Evolutionary conservation across 1,140 invertebrate genomes (phyloP).

Genomic region (Paracyclopina nana): DNA sequence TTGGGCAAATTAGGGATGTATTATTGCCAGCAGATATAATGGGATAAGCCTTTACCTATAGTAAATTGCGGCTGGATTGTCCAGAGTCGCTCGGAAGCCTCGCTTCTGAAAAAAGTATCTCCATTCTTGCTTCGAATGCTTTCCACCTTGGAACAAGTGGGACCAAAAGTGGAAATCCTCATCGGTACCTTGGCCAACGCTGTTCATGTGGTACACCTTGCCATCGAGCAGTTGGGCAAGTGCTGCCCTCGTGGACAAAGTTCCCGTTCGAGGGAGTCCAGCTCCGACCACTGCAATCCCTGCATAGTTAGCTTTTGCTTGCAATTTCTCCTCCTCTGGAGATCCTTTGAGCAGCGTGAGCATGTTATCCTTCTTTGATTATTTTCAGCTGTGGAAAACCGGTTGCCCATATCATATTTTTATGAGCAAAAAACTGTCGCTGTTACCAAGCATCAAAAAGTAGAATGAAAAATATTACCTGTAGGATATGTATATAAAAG

Average conservation of each 20-base stretch:
- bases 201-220: not conserved
- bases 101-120: not conserved
- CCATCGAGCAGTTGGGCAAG: not conserved
- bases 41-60: too few relatives aligned
- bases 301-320: constrained; percentile 1
- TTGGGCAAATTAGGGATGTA: too few relatives aligned
- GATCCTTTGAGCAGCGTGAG: too few relatives aligned
- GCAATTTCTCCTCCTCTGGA: too few relatives aligned
- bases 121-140: not conserved
- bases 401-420: too few relatives aligned
- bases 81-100: not conserved
- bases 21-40: too few relatives aligned
- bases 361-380: too few relatives aligned
- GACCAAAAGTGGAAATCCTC: not conserved
- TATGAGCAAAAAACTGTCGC: too few relatives aligned
- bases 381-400: too few relatives aligned
- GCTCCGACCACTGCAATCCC: not conserved
- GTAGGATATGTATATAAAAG: too few relatives aligned
- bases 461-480: too few relatives aligned
- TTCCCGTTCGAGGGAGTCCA: constrained; percentile 6
- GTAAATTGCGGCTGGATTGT: not conserved
- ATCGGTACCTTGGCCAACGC: not conserved
- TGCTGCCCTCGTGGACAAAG: not conserved
- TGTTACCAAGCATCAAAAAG: too few relatives aligned
- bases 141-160: not conserved